Base-by-base conservation (phyloP, 2,888 invertebrate genomes). In the Torymus aiolomorphi region DNA sequence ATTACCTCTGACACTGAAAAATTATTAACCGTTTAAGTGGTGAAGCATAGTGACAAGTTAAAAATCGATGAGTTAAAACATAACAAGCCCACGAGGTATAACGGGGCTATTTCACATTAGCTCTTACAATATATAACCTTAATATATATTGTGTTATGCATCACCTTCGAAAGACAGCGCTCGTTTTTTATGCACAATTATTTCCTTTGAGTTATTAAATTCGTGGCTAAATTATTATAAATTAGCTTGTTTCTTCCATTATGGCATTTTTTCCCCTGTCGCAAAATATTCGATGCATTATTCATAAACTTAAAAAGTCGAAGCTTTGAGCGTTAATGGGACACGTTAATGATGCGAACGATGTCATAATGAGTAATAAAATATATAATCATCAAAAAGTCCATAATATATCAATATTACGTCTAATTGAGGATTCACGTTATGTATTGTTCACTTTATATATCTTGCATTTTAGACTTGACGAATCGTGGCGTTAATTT, bases 21-120 rank as follows among this genome's bases (percentile, higher is more conserved):
- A 42, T 42, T 42, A 42, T 42, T 42, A 42, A 42, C 42, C 42
- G 42, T 1, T 42, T 42, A 42, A 42, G 42, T 42, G 42, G 42
- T 42, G 42, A 42, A 8, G 42, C 42, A 42, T 54, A 66, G 72
- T 59, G 42, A 61, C 52, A 57, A 31, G 54, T 78, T 72, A 56
- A 63, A 72, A 66, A 67, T 49, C 52, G 57, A 78, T 51, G 73
- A 67, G 73, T 61, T 18, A 18, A 74, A 74, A 74, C 62, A 63
- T 24, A 62, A 62, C 77, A 4, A 57, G 49, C 56, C 73, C 63
- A 13, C 57, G n/a, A 65, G 77, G 16, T 71, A 65, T 71, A 71
- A 77, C 77, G 71, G 71, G n/a, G n/a, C 31, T n/a, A 63, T 63
- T 20, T 24, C 52, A 31, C 24, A 54, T 74, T 70, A 56, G 57